phyloP scores from a whole-genome alignment of 2,888 invertebrate genomes.

The Crepidodera aurea region DNA sequence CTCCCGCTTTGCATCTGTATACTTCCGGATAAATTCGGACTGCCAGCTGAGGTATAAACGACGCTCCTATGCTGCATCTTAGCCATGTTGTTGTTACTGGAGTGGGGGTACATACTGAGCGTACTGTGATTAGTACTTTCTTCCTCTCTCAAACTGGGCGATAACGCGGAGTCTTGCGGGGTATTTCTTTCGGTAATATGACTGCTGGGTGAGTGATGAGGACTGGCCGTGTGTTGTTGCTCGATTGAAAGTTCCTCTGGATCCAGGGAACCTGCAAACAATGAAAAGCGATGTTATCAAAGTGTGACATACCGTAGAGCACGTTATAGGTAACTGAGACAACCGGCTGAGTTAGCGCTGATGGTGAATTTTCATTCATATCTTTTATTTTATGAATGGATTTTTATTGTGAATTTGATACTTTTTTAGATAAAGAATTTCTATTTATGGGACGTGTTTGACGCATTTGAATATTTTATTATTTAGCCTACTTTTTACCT shows the following conservation, averaged over 20 bases:
- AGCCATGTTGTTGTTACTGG: slow-evolving; percentile 55
- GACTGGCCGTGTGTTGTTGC: slow-evolving; percentile 61
- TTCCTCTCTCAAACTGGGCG: slow-evolving; percentile 76
- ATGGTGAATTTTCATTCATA: slow-evolving; percentile 32
- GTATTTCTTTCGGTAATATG: slow-evolving; percentile 65
- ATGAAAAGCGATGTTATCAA: slow-evolving; percentile 9
- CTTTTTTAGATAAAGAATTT: slow-evolving; percentile 23
- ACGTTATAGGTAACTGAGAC: slow-evolving; percentile 21
- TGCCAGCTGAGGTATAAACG: slow-evolving; percentile 73
- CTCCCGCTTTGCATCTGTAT: slow-evolving; percentile 58
- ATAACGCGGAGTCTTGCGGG: slow-evolving; percentile 64
- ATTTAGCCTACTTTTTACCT: slow-evolving; percentile 12
- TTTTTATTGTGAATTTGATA: slow-evolving; percentile 32
- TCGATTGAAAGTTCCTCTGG: slow-evolving; percentile 81
- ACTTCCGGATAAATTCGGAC: slow-evolving; percentile 62
- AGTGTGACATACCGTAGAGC: no score
- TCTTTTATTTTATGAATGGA: slow-evolving; percentile 32
- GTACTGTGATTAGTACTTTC: slow-evolving; percentile 76
- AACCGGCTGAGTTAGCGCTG: slow-evolving; percentile 29
- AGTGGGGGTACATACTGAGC: slow-evolving; percentile 67
- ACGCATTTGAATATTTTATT: slow-evolving; percentile 7
- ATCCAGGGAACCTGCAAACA: slow-evolving; percentile 75
- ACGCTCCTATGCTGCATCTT: slow-evolving; percentile 64
- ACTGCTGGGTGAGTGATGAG: slow-evolving; percentile 55
- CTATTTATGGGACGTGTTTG: slow-evolving; percentile 12